Evolutionary conservation across 2,797 vertebrate species (phyloP).

Genomic region (Zalophus californianus): DNA sequence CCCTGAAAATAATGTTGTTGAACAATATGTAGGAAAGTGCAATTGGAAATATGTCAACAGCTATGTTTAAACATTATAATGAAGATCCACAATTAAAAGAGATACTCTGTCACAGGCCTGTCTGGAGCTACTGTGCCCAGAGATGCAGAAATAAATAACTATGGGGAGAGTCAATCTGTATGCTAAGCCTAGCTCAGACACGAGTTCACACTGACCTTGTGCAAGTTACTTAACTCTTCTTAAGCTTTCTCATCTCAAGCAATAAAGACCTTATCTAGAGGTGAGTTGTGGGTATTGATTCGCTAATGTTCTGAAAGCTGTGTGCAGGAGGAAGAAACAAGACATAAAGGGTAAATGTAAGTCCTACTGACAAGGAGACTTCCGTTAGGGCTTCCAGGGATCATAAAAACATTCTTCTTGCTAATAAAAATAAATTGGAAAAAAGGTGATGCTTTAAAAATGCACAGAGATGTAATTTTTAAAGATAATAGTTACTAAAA

Average conservation of each 20-base stretch:
- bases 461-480: background rate
- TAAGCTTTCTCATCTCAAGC: slow-evolving; percentile 62
- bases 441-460: background rate
- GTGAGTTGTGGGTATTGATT: slow-evolving; percentile 68
- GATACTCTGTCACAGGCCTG: background rate
- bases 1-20: background rate
- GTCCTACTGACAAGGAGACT: slow-evolving; percentile 3
- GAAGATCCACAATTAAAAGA: background rate
- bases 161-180: background rate
- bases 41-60: background rate
- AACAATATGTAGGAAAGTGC: background rate
- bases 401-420: background rate
- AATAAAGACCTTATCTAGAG: slow-evolving; percentile 71
- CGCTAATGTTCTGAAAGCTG: slow-evolving; percentile 68
- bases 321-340: slow-evolving; percentile 20
- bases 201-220: slow-evolving; percentile 65
- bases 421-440: background rate
- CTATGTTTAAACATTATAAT: background rate
- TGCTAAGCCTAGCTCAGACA: background rate
- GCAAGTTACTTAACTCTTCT: slow-evolving; percentile 65
- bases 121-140: background rate
- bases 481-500: background rate
- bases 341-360: slow-evolving; percentile 39
- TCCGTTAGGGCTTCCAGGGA: background rate
- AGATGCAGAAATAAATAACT: background rate